Percentiles rank a stretch among this genome's conserved stretches.
Evolutionary conservation across 1,140 invertebrate genomes (phyloP).

Genomic region (Meteorus sp.): DNA sequence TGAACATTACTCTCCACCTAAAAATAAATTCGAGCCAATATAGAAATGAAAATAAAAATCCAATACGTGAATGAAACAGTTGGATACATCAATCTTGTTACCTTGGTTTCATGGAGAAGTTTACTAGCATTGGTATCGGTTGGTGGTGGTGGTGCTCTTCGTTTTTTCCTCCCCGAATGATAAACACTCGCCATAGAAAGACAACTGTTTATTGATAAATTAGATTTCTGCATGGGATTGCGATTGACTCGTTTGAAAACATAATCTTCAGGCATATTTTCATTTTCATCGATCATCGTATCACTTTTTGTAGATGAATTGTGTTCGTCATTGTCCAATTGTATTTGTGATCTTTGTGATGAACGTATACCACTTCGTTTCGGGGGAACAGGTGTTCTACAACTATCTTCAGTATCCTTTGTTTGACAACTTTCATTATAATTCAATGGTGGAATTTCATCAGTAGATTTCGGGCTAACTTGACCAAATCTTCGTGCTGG

Average conservation of each 20-base stretch:
- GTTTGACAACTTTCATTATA: neutral
- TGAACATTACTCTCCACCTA: no score
- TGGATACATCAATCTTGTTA: conserved; percentile 13
- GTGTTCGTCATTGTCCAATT: conserved; percentile 28
- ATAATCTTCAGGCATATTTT: conserved; percentile 48
- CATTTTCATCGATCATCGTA: conserved; percentile 45
- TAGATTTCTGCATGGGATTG: conserved; percentile 49
- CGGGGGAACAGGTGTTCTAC: conserved; percentile 1
- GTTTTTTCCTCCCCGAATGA: conserved; percentile 48
- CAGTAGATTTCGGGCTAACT: neutral
- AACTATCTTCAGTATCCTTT: neutral
- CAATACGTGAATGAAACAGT: neutral
- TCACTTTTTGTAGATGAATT: conserved; percentile 26
- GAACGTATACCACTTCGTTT: conserved; percentile 43
- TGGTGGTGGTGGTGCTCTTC: conserved; percentile 49
- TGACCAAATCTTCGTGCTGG: conserved; percentile 37
- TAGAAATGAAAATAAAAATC: no score
- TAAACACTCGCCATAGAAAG: conserved; percentile 47
- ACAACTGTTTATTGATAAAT: conserved; percentile 54
- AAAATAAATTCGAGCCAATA: no score
- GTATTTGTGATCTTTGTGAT: conserved; percentile 38
- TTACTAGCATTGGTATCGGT: conserved; percentile 29
- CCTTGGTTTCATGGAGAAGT: conserved; percentile 35
- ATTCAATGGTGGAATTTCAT: conserved; percentile 7
- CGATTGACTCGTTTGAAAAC: conserved; percentile 50